Conservation (phyloP, 2,797 vertebrate genomes). For the Coranthus polyacanthus region DNA sequence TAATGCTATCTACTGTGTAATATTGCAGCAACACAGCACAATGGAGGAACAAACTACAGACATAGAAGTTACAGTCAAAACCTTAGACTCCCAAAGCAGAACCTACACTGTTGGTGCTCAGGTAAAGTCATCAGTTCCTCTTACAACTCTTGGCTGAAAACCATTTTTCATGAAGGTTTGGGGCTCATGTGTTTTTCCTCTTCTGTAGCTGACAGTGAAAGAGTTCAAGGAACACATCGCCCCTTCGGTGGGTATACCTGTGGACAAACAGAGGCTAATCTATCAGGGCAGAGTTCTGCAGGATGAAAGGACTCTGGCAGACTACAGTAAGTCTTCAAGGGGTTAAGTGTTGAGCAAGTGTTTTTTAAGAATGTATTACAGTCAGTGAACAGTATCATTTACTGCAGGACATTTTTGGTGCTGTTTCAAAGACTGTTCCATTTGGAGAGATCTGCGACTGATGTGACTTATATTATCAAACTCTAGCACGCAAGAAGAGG, state of each 20-base stretch:
- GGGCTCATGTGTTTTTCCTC: not conserved
- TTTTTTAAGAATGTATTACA: no score
- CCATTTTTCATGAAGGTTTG: not conserved
- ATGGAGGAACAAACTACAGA: constrained; percentile 88
- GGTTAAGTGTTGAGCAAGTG: not conserved
- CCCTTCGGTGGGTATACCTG: constrained; percentile 89
- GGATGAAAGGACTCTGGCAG: constrained; percentile 92
- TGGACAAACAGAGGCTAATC: constrained; percentile 95
- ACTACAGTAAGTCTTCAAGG: constrained; percentile 88
- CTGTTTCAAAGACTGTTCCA: no score
- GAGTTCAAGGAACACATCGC: constrained; percentile 96
- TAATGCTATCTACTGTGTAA: no score
- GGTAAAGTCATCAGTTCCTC: constrained; percentile 74
- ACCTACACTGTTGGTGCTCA: constrained; percentile 90
- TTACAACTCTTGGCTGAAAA: not conserved
- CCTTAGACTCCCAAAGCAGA: constrained; percentile 93
- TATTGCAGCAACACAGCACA: constrained; percentile 13
- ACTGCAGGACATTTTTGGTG: no score
- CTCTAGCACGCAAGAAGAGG: no score
- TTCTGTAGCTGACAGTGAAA: constrained; percentile 89
- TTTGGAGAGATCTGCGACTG: no score
- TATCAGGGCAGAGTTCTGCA: constrained; percentile 95
- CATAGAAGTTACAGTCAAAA: constrained; percentile 94
- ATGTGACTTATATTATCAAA: no score
- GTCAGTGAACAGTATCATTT: no score